Conservation (phyloP, 1,140 invertebrate species). For the Pseudomyrmex cubaensis region DNA sequence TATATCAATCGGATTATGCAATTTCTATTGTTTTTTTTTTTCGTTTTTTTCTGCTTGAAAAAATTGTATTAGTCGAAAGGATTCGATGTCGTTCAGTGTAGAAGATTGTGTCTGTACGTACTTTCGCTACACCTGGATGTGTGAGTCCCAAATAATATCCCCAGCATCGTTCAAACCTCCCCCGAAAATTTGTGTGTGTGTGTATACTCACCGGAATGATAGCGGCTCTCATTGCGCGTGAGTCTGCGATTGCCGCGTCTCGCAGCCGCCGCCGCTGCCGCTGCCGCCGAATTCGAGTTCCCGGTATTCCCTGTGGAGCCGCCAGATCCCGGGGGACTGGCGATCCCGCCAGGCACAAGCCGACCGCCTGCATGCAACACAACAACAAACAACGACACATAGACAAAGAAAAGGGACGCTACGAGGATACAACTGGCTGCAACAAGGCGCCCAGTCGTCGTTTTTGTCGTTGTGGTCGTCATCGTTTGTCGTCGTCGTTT, state of each 20-base stretch:
- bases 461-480: too few species aligned
- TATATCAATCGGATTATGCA: too few species aligned
- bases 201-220: slow-evolving; percentile 95
- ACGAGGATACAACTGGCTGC: slow-evolving; percentile 35
- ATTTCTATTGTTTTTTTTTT: too few species aligned
- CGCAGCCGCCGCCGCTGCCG: slow-evolving; percentile 77
- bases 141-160: not conserved
- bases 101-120: too few species aligned
- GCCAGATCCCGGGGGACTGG: slow-evolving; percentile 83
- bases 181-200: too few species aligned
- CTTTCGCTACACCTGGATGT: not conserved
- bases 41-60: too few species aligned
- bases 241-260: slow-evolving; percentile 94
- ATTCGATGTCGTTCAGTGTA: too few species aligned
- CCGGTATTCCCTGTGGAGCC: slow-evolving; percentile 85
- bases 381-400: slow-evolving; percentile 82
- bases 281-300: slow-evolving; percentile 79
- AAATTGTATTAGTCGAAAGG: too few species aligned
- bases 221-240: slow-evolving; percentile 97
- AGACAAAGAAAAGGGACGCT: slow-evolving; percentile 76
- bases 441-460: not conserved
- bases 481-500: not conserved
- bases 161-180: not conserved
- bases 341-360: slow-evolving; percentile 82
- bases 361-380: slow-evolving; percentile 84